Conservation (phyloP, 2,797 vertebrate species). For the Myiotriccus ornatus region DNA sequence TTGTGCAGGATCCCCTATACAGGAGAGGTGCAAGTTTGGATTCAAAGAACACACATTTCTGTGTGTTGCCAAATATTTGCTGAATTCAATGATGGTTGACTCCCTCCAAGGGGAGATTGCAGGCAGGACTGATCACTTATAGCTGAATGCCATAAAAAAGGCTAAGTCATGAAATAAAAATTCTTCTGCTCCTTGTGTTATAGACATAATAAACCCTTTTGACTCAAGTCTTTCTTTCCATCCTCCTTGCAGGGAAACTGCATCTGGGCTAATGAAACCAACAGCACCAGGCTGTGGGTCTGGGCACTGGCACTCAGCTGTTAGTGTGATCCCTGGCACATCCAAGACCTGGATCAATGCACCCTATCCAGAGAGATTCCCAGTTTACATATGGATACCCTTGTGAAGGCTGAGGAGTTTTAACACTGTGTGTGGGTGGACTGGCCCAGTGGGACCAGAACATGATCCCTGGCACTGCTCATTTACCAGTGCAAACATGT, state of each 20-base stretch:
- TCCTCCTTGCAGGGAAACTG: background rate
- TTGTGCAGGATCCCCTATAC: rapidly evolving
- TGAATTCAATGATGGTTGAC: background rate
- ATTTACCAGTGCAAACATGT: background rate
- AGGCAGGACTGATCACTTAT: background rate
- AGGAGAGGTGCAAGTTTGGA: background rate
- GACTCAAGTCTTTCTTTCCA: background rate
- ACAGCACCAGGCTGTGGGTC: background rate
- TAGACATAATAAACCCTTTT: background rate
- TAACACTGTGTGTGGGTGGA: background rate
- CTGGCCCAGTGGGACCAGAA: no score
- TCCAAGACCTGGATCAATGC: background rate
- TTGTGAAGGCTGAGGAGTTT: background rate
- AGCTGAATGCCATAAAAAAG: background rate
- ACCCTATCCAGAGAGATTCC: background rate
- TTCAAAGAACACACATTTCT: background rate
- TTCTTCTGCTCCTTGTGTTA: background rate
- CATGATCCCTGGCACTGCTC: background rate
- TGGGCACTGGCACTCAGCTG: background rate
- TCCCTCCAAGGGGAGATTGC: background rate
- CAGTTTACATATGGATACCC: rapidly evolving
- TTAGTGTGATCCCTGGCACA: background rate
- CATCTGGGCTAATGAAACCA: background rate
- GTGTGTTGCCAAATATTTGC: background rate
- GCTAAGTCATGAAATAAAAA: background rate